Conservation (phyloP, 2,888 invertebrate species). For the Drosophila prostipennis region DNA sequence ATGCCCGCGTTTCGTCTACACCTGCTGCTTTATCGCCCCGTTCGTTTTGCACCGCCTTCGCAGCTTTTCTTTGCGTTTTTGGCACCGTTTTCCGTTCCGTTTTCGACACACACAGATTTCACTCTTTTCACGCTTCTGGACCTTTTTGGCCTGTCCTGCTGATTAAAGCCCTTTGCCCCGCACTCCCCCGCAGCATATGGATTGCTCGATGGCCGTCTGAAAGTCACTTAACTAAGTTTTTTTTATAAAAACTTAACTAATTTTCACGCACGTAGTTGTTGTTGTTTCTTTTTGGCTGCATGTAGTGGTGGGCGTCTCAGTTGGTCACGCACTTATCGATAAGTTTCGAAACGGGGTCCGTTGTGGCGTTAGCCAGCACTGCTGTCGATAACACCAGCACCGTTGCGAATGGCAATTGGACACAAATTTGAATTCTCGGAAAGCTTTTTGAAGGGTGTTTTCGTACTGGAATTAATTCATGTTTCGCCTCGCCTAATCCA, state of each 20-base stretch:
- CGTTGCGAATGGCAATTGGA: background rate
- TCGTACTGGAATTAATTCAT: conserved; percentile 50
- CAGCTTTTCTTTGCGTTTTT: conserved; percentile 28
- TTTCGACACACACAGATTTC: conserved; percentile 52
- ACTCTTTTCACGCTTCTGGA: conserved; percentile 56
- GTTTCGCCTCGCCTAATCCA: conserved; percentile 48
- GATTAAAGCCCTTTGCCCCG: conserved; percentile 29
- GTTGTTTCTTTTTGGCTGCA: conserved; percentile 50
- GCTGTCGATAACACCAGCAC: background rate
- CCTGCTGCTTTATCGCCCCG: conserved; percentile 12
- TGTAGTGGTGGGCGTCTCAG: conserved; percentile 24
- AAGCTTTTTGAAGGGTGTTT: conserved; percentile 37
- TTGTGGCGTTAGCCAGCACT: conserved; percentile 13
- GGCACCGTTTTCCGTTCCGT: conserved; percentile 31
- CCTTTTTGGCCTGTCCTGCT: conserved; percentile 26
- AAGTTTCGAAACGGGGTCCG: background rate
- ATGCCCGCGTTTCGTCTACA: conserved; percentile 1
- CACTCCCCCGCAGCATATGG: conserved; percentile 57
- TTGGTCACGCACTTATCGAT: conserved; percentile 22
- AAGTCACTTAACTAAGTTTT: conserved; percentile 42
- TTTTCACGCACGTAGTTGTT: conserved; percentile 77
- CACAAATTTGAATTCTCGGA: conserved; percentile 14
- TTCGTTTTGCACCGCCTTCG: conserved; percentile 7
- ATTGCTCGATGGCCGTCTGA: conserved; percentile 23
- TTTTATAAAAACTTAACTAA: conserved; percentile 68